Evolutionary conservation across 2,888 invertebrate genomes (phyloP).

Genomic region (Conomelus anceps): DNA sequence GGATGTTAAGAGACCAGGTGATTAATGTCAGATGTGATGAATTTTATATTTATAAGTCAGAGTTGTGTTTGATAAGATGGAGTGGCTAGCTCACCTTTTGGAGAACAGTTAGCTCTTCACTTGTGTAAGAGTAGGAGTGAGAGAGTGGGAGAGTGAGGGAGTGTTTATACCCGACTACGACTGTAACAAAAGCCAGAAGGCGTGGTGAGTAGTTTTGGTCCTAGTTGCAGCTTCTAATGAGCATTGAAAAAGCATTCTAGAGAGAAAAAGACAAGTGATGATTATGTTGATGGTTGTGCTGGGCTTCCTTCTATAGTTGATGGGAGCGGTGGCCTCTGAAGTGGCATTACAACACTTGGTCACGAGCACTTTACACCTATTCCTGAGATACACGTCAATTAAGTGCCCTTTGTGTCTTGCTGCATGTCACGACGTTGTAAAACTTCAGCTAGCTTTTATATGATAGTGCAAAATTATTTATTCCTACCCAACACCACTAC

Average conservation of each 20-base stretch:
- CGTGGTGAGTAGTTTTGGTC: background rate
- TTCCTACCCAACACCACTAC: background rate
- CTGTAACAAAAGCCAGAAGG: background rate
- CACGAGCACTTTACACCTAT: background rate
- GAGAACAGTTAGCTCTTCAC: background rate
- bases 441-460: background rate
- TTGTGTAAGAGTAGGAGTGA: background rate
- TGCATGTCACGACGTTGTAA: background rate
- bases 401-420: background rate
- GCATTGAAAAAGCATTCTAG: background rate
- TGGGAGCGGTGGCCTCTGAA: background rate
- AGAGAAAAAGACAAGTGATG: background rate
- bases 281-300: background rate
- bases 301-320: background rate
- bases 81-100: background rate
- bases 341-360: background rate
- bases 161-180: no score
- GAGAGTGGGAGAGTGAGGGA: background rate
- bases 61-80: background rate
- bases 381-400: background rate
- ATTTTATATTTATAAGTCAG: background rate
- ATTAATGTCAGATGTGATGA: background rate
- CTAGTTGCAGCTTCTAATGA: background rate
- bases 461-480: background rate
- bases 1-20: background rate